Percentiles rank a stretch among this genome's conserved stretches.
Evolutionary conservation across 2,888 invertebrate species (phyloP).

Genomic region (Drosophila recens): DNA sequence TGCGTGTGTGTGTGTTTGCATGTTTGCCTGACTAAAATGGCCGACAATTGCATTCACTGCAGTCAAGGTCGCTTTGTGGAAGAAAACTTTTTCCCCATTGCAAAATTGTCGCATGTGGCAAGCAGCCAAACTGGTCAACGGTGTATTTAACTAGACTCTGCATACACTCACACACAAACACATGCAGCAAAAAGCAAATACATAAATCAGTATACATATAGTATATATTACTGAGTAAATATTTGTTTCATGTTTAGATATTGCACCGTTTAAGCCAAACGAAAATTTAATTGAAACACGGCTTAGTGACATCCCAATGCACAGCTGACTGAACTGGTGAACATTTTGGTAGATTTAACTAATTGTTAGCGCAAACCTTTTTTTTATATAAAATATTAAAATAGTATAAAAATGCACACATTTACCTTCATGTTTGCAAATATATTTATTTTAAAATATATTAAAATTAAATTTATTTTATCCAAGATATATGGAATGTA

Average conservation of each 20-base stretch:
- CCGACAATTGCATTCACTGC: slow-evolving; percentile 57
- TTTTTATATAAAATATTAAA: neutral
- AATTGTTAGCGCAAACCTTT: neutral
- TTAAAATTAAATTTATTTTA: too few relatives aligned
- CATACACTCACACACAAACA: neutral
- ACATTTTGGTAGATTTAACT: neutral
- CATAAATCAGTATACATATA: neutral
- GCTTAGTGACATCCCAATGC: neutral
- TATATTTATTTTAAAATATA: too few relatives aligned
- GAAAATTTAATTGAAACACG: neutral
- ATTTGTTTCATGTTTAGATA: neutral
- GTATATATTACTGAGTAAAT: slow-evolving; percentile 1
- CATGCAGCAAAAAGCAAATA: neutral
- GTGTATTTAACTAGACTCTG: slow-evolving; percentile 9
- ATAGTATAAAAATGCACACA: too few relatives aligned
- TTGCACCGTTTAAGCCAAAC: neutral
- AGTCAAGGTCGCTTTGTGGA: slow-evolving; percentile 66
- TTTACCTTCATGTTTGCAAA: too few relatives aligned
- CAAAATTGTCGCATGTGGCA: slow-evolving; percentile 49
- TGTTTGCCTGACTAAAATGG: slow-evolving; percentile 36
- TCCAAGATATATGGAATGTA: too few relatives aligned
- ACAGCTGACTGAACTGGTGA: neutral
- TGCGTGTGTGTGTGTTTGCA: slow-evolving; percentile 4
- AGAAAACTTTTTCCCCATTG: slow-evolving; percentile 26
- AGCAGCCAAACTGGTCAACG: slow-evolving; percentile 44